Base-by-base conservation (phyloP, 2,888 invertebrate species). In the Dynastes tityus region DNA sequence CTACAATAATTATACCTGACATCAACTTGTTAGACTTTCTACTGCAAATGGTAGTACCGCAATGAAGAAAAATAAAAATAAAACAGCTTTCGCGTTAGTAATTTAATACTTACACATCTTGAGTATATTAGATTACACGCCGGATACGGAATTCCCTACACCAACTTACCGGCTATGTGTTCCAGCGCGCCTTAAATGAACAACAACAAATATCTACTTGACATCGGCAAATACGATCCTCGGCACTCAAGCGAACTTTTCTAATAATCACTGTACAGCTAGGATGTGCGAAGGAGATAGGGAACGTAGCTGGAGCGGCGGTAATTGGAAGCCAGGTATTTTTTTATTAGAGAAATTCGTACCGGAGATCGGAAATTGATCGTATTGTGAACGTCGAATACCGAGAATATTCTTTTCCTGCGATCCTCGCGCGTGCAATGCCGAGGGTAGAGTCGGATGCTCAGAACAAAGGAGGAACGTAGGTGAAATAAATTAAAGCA, bases 291-390 rank as follows among this genome's bases (percentile, higher is more conserved):
- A 49, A 16, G 40, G 27, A 68, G 49, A 68, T 11, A 13, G 29
- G 45, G 51, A 67, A 40, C 45, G n/a, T 27, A 45, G 40, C 45
- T 5, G 61, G 11, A 40, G 22, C 22, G 73, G 9, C 73, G 37
- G 73, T 73, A 73, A 73, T 73, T 73, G 73, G 73, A 73, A 61
- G 58, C 73, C 73, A 73, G 73, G 73, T 73, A 73, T 73, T 73
- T 73, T 71, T 73, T 73, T 73, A 73, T 73, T 73, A 73, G 73
- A 73, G 40, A 73, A 73, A 73, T 58, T 73, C 58, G 71, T 32
- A 22, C 71, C 71, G 32, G 13, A 22, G 73, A 58, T 73, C 40
- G 58, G 73, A 73, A 61, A 73, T 37, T 58, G 58, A 73, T 73
- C 73, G 61, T 40, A 61, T 58, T 40, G 73, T 22, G 61, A 61